phyloP scores from a whole-genome alignment of 2,113 vertebrate species.

The Corythoichthys intestinalis region DNA sequence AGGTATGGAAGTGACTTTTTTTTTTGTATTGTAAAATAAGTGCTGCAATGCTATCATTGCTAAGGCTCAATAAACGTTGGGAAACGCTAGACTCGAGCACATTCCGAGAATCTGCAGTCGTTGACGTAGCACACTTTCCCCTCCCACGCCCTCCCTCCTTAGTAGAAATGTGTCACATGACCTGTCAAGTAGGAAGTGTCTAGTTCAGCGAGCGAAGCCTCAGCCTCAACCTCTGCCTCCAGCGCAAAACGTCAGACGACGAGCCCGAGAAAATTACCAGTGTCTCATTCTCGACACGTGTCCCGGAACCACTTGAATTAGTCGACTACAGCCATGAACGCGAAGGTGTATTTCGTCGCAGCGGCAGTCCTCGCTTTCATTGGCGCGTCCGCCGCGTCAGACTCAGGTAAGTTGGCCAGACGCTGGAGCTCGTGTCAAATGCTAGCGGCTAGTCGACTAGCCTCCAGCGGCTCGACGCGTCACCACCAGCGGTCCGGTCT shows the following conservation, averaged over 20 bases:
- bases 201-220: constrained; percentile 19
- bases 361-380: constrained; percentile 39
- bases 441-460: constrained; percentile 43
- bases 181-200: constrained; percentile 70
- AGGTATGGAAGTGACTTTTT: too few relatives aligned
- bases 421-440: constrained; percentile 8
- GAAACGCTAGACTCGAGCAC: too few relatives aligned
- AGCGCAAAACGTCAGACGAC: constrained; percentile 21
- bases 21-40: too few relatives aligned
- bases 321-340: constrained; percentile 55
- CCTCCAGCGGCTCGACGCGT: not conserved
- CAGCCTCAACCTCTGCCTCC: constrained; percentile 16
- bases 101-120: not conserved
- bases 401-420: constrained; percentile 62
- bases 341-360: constrained; percentile 50
- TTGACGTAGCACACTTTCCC: not conserved
- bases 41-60: too few relatives aligned
- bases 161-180: constrained; percentile 63
- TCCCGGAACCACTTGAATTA: not conserved
- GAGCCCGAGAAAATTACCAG: constrained; percentile 4
- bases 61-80: too few relatives aligned
- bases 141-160: constrained; percentile 30
- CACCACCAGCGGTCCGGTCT: not conserved
- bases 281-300: constrained; percentile 24
- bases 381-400: constrained; percentile 26